Percentiles rank a stretch among this genome's conserved stretches.
These are phyloP conservation scores for Drosophila pseudoobscura DNA, from an alignment of 1,140 invertebrate genomes.

Conservation along the genomic window DNA sequence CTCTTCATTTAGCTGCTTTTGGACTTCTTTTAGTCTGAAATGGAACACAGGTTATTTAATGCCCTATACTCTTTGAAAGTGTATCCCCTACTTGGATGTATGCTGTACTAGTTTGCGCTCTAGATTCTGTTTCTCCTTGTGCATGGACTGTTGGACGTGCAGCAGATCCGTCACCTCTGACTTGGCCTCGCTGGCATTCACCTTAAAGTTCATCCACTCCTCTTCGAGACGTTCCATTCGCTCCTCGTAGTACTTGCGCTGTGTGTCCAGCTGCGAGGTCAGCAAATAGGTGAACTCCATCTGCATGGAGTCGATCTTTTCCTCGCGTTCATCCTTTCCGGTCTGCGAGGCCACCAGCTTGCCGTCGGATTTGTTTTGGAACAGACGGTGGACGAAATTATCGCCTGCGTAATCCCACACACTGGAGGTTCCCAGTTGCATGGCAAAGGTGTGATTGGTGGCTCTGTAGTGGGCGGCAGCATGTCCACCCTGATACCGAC, in stretches of 20 bases:
- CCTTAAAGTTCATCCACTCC: slow-evolving; percentile 83
- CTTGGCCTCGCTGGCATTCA: slow-evolving; percentile 82
- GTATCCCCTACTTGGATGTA: slow-evolving; percentile 84
- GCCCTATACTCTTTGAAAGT: too few species aligned
- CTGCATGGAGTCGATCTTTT: slow-evolving; percentile 96
- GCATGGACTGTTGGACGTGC: slow-evolving; percentile 84
- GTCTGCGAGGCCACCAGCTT: slow-evolving; percentile 93
- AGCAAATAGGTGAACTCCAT: slow-evolving; percentile 98
- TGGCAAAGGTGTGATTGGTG: slow-evolving; percentile 98
- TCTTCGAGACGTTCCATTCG: slow-evolving; percentile 87
- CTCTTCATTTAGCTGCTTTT: slow-evolving; percentile 90
- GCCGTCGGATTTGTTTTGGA: slow-evolving; percentile 98
- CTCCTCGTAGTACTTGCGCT: slow-evolving; percentile 96
- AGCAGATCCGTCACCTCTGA: slow-evolving; percentile 85
- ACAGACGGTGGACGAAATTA: slow-evolving; percentile 98
- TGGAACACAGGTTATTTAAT: not conserved
- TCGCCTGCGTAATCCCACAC: slow-evolving; percentile 95
- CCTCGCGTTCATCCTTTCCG: slow-evolving; percentile 87
- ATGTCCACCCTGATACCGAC: slow-evolving; percentile 88
- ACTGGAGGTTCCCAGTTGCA: slow-evolving; percentile 96
- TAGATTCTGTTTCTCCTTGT: slow-evolving; percentile 87
- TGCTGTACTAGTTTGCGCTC: slow-evolving; percentile 88
- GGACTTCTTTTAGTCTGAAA: slow-evolving; percentile 84
- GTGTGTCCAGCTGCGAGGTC: slow-evolving; percentile 98
- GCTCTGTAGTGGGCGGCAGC: slow-evolving; percentile 94